Evolutionary conservation across 2,888 invertebrate genomes (phyloP).

Genomic region (Pachydiplax longipennis): DNA sequence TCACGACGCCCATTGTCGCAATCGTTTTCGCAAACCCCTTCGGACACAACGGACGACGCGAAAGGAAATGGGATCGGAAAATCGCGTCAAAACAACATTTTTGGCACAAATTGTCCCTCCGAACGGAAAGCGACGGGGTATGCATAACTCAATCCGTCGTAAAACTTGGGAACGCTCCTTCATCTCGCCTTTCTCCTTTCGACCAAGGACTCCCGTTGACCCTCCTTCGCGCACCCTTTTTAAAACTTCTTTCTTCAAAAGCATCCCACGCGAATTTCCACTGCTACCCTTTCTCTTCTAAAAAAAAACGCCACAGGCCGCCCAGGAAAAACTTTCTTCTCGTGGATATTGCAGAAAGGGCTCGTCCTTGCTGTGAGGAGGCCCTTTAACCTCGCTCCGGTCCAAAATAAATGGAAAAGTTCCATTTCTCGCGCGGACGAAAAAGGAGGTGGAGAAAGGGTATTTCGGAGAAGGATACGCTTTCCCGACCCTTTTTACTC

Average conservation of each 20-base stretch:
- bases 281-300: neutral
- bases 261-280: neutral
- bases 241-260: neutral
- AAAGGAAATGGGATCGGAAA: neutral
- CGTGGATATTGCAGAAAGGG: neutral
- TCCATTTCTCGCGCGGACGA: constrained; percentile 4
- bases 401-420: constrained; percentile 28
- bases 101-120: neutral
- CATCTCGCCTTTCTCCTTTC: no score
- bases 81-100: neutral
- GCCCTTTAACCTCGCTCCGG: constrained; percentile 7
- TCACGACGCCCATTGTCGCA: neutral
- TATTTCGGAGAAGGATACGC: neutral
- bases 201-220: neutral
- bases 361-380: neutral
- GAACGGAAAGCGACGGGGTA: neutral
- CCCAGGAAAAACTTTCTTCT: neutral
- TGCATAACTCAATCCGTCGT: neutral
- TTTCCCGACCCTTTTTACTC: neutral
- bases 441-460: neutral
- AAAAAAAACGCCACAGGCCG: neutral
- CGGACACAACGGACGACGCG: neutral
- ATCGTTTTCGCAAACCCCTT: neutral
- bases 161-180: neutral
- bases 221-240: neutral